Conservation (phyloP, 2,113 vertebrate genomes). For the Trichechus manatus region DNA sequence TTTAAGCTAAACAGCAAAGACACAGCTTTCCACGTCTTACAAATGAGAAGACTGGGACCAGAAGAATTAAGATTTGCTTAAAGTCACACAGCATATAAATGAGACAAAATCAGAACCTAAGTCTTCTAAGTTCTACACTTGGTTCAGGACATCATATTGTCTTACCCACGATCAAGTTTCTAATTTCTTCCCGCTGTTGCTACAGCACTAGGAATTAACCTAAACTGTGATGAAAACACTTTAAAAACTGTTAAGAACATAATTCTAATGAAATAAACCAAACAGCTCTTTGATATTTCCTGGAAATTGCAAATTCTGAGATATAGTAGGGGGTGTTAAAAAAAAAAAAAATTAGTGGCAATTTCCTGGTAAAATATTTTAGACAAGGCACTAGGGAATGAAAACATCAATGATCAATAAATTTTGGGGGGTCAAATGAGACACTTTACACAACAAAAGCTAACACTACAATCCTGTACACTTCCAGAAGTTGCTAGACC, state of each 20-base stretch:
- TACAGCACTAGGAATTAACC: background rate
- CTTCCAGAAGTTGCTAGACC: background rate
- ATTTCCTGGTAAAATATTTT: constrained; percentile 1
- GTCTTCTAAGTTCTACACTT: accelerated
- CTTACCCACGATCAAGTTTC: no score
- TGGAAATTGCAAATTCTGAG: background rate
- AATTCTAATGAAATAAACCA: background rate
- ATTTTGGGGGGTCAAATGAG: background rate
- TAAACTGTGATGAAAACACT: background rate
- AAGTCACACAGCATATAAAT: accelerated
- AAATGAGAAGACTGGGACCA: background rate
- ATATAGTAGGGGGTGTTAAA: background rate
- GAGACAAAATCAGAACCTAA: background rate
- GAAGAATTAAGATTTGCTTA: background rate
- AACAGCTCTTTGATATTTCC: background rate
- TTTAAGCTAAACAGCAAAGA: background rate
- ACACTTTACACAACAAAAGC: background rate
- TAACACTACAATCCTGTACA: background rate
- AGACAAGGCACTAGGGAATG: background rate
- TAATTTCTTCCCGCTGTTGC: background rate
- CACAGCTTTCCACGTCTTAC: background rate
- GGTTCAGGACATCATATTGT: background rate
- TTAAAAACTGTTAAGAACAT: background rate
- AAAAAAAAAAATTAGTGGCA: background rate
- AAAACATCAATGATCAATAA: background rate